phyloP scores from a whole-genome alignment of 2,113 vertebrate genomes.

The Anarrhichthys ocellatus region DNA sequence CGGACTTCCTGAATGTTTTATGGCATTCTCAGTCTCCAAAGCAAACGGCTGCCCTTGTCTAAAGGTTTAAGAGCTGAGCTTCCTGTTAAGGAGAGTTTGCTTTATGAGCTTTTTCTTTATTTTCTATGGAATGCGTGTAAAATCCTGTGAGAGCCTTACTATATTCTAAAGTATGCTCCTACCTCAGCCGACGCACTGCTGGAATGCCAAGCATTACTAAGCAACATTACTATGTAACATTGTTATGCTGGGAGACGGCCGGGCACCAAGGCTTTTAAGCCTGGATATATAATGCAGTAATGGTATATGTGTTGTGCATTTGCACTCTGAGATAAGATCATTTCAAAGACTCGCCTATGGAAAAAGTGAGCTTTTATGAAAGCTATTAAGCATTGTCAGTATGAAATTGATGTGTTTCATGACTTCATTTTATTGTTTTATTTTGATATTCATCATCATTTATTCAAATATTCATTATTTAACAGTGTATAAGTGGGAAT shows the following conservation, averaged over 20 bases:
- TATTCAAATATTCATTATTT: conserved; percentile 1
- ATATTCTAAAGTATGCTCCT: conserved; percentile 45
- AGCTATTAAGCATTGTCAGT: conserved; percentile 13
- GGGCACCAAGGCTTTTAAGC: conserved; percentile 76
- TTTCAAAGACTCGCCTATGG: conserved; percentile 17
- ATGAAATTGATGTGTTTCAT: conserved; percentile 7
- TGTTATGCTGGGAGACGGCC: conserved; percentile 60
- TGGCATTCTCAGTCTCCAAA: conserved; percentile 40
- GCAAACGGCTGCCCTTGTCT: conserved; percentile 26
- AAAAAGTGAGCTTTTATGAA: conserved; percentile 29
- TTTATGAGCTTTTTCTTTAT: conserved; percentile 64
- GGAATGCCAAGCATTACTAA: conserved; percentile 60
- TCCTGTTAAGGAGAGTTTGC: conserved; percentile 12
- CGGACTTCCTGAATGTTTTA: conserved; percentile 54
- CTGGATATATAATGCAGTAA: conserved; percentile 50
- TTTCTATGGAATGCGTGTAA: conserved; percentile 66
- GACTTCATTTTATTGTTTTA: conserved; percentile 5
- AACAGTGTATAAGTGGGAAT: not conserved
- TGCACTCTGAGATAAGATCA: conserved; percentile 25
- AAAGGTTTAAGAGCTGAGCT: conserved; percentile 45
- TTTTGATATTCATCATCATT: conserved; percentile 6
- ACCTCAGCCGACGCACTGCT: conserved; percentile 31
- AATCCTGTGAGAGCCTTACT: conserved; percentile 29
- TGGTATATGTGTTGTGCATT: conserved; percentile 18
- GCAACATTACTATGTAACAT: conserved; percentile 54